Percentiles rank a stretch among this genome's conserved stretches.
These are phyloP conservation scores for Gryllus bimaculatus DNA, from an alignment of 1,140 invertebrate genomes.

Conservation along the genomic window DNA sequence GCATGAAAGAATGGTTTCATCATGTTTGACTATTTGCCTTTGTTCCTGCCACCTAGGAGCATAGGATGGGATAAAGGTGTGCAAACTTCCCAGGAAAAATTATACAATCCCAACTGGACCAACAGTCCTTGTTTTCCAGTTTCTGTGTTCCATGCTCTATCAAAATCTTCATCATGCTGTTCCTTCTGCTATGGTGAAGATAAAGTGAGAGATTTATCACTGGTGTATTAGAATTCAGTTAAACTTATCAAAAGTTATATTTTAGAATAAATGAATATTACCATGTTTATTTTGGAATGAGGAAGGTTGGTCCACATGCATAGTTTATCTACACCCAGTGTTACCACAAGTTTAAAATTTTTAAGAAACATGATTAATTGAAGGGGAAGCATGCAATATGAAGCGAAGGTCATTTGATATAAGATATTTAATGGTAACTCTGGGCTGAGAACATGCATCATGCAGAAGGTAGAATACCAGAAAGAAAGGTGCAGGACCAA, in stretches of 20 bases:
- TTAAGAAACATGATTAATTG: neutral
- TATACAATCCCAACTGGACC: neutral
- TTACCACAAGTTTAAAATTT: neutral
- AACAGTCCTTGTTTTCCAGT: neutral
- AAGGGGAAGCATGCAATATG: too few species aligned
- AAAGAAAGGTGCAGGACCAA: neutral
- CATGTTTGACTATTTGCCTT: too few species aligned
- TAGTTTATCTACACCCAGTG: neutral
- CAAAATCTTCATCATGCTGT: neutral
- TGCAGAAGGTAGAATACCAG: neutral
- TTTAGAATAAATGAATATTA: slow-evolving; percentile 6
- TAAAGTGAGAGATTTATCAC: too few species aligned
- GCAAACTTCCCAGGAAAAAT: neutral
- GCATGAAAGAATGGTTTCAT: too few species aligned
- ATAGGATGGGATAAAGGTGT: too few species aligned
- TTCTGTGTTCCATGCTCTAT: neutral
- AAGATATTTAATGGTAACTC: neutral
- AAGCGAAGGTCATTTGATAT: too few species aligned
- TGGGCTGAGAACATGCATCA: neutral
- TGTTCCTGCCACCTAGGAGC: too few species aligned
- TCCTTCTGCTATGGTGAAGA: too few species aligned
- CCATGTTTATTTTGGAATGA: neutral
- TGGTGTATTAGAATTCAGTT: too few species aligned
- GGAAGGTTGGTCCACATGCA: neutral
- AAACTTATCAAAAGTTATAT: neutral